Percentiles rank a stretch among this genome's conserved stretches.
phyloP scores from a whole-genome alignment of 2,113 vertebrate species.

The Lycaon pictus region DNA sequence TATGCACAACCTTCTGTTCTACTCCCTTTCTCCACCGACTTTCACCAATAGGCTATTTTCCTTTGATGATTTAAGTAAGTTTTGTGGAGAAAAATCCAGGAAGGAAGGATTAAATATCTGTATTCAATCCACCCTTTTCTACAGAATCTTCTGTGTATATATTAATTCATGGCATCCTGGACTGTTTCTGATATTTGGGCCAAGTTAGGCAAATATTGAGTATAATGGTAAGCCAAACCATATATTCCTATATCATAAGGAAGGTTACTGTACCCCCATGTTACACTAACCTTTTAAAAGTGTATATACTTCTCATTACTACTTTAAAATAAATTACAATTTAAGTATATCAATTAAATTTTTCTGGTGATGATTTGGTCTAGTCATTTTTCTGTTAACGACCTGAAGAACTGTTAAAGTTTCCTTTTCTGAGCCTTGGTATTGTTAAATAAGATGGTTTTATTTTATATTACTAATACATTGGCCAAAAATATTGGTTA shows the following conservation, averaged over 20 bases:
- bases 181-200: background rate
- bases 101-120: background rate
- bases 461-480: slow-evolving; percentile 62
- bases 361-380: background rate
- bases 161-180: background rate
- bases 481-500: slow-evolving; percentile 49
- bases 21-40: background rate
- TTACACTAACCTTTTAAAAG: slow-evolving; percentile 3
- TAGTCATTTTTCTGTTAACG: background rate
- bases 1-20: background rate
- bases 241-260: background rate
- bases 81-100: background rate
- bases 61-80: background rate
- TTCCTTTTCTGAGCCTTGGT: slow-evolving; percentile 26
- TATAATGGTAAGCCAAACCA: background rate
- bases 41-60: background rate
- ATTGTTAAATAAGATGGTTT: slow-evolving; percentile 55
- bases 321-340: slow-evolving; percentile 56
- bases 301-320: background rate
- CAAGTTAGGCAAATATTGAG: background rate
- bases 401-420: slow-evolving; percentile 14
- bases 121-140: background rate
- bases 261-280: background rate
- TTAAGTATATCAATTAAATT: slow-evolving; percentile 42
- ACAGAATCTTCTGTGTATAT: background rate